Percentiles rank a stretch among this genome's conserved stretches.
phyloP scores from a whole-genome alignment of 2,113 vertebrate species.

The Syngnathus typhle region DNA sequence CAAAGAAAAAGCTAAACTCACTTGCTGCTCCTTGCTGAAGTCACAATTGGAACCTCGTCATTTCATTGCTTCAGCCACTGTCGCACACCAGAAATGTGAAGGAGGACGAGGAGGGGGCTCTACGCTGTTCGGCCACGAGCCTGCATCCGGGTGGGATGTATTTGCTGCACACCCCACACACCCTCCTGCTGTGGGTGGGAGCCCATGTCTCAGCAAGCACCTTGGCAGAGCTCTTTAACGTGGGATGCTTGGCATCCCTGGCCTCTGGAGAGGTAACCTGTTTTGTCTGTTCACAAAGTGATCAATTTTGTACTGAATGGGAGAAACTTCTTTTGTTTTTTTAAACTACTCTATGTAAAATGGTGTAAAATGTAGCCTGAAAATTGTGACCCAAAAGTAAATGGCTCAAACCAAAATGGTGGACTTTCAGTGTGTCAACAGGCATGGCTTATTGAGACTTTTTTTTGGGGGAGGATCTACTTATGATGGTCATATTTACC shows the following conservation, averaged over 20 bases:
- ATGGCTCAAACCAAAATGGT: too few relatives aligned
- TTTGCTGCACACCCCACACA: conserved; percentile 59
- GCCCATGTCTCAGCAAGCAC: conserved; percentile 41
- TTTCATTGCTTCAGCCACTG: conserved; percentile 34
- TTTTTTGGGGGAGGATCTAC: too few relatives aligned
- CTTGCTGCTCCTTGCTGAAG: too few relatives aligned
- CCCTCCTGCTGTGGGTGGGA: conserved; percentile 73
- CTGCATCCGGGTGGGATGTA: conserved; percentile 62
- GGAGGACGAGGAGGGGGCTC: conserved; percentile 6
- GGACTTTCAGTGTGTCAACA: too few relatives aligned
- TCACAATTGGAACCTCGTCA: too few relatives aligned
- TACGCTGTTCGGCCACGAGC: conserved; percentile 61
- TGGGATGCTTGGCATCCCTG: conserved; percentile 62
- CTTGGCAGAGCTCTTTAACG: conserved; percentile 64
- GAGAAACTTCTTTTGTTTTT: too few relatives aligned
- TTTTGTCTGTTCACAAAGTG: background rate
- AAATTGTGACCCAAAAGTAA: too few relatives aligned
- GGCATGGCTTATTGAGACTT: too few relatives aligned
- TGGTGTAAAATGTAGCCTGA: too few relatives aligned
- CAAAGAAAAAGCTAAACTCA: background rate
- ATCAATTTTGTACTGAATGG: too few relatives aligned
- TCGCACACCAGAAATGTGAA: background rate
- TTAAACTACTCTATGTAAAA: too few relatives aligned
- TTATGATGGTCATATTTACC: too few relatives aligned
- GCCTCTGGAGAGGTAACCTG: conserved; percentile 70